phyloP scores from a whole-genome alignment of 2,113 vertebrate genomes.

The Leptodactylus fuscus region DNA sequence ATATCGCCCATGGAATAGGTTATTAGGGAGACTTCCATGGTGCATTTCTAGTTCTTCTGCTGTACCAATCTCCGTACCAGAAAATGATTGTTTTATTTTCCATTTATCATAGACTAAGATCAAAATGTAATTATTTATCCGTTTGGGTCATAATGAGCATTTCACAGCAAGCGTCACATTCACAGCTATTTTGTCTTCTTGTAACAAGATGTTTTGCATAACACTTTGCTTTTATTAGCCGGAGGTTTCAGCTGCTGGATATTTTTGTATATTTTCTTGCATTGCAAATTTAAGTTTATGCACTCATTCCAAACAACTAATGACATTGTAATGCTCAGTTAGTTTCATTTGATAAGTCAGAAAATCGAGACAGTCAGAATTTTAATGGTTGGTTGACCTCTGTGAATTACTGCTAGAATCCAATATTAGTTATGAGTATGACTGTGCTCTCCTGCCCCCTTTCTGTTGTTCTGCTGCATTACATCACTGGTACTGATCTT shows the following conservation, averaged over 20 bases:
- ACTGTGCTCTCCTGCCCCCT: slow-evolving; percentile 46
- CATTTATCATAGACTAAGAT: not conserved
- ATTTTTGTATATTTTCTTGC: slow-evolving; percentile 25
- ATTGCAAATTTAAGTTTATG: slow-evolving; percentile 33
- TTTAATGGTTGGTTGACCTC: slow-evolving; percentile 49
- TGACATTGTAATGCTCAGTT: slow-evolving; percentile 55
- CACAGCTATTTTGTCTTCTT: slow-evolving; percentile 2
- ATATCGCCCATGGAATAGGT: not conserved
- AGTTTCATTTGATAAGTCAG: slow-evolving; percentile 51
- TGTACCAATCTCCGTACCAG: not conserved
- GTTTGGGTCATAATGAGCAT: not conserved
- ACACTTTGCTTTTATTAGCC: slow-evolving; percentile 11
- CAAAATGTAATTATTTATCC: slow-evolving; percentile 2
- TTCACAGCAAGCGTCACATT: slow-evolving; percentile 15
- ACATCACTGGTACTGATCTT: not conserved
- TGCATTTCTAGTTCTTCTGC: not conserved
- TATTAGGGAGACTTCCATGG: not conserved
- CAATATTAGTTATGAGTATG: not conserved
- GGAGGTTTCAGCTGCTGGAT: slow-evolving; percentile 21
- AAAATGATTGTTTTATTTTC: not conserved
- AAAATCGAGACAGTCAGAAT: slow-evolving; percentile 45
- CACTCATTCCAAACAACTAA: slow-evolving; percentile 44
- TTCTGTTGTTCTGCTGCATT: not conserved
- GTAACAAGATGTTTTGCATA: slow-evolving; percentile 27
- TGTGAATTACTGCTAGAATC: slow-evolving; percentile 33